phyloP scores from a whole-genome alignment of 2,113 vertebrate genomes.

The Caloenas nicobarica region DNA sequence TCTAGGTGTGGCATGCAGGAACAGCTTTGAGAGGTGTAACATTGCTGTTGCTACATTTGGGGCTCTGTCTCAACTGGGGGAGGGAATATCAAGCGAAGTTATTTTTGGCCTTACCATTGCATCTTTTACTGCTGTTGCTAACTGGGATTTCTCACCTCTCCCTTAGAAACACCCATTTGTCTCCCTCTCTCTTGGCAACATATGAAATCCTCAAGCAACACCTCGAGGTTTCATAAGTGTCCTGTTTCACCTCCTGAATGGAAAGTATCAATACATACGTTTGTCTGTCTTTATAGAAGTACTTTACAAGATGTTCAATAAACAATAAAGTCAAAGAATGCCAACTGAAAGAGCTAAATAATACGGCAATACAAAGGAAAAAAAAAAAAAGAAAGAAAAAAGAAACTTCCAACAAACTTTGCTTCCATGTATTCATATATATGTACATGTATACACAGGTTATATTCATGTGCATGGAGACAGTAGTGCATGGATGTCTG shows the following conservation, averaged over 20 bases:
- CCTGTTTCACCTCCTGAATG: neutral
- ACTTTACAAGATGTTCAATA: neutral
- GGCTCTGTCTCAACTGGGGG: neutral
- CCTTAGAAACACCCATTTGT: neutral
- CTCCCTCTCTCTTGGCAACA: neutral
- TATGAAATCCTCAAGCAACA: neutral
- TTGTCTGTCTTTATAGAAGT: neutral
- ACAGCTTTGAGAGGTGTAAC: neutral
- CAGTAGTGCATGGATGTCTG: neutral
- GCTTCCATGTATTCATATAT: neutral
- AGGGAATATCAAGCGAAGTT: neutral
- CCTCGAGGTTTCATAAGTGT: fast-evolving
- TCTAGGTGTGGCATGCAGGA: neutral
- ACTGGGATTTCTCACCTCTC: slow-evolving; percentile 5
- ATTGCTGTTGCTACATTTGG: neutral
- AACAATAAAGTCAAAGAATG: neutral
- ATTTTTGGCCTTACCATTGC: neutral
- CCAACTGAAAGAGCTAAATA: neutral
- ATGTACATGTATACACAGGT: neutral
- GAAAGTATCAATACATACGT: neutral
- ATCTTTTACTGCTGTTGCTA: neutral
- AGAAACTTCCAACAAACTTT: neutral
- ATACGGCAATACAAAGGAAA: neutral
- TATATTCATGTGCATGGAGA: neutral
- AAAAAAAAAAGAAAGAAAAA: neutral